These are phyloP conservation scores for Dexiosoma caninum DNA, from an alignment of 2,888 invertebrate genomes.

Conservation along the genomic window DNA sequence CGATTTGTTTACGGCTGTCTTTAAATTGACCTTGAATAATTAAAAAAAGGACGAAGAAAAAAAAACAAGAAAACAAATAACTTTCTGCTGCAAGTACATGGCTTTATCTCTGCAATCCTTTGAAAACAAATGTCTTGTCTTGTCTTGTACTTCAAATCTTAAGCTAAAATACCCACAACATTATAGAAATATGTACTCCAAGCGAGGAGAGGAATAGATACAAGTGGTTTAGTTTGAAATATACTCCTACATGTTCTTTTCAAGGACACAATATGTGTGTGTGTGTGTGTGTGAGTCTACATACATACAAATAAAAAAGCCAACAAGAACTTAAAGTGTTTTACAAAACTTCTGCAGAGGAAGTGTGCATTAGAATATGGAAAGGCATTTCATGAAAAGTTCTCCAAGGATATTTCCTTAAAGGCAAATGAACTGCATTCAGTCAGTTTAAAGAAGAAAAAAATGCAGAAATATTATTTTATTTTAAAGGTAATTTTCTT, in stretches of 20 bases:
- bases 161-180: constrained; percentile 9
- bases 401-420: no score
- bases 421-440: no score
- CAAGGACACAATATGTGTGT: background rate
- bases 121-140: constrained; percentile 36
- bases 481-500: no score
- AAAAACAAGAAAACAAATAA: background rate
- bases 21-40: constrained; percentile 33
- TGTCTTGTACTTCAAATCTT: constrained; percentile 26
- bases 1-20: constrained; percentile 6
- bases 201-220: background rate
- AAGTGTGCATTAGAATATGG: no score
- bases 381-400: no score
- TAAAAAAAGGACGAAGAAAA: no score
- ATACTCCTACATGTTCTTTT: constrained; percentile 12
- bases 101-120: background rate
- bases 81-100: background rate
- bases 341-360: no score
- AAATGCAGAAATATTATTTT: no score
- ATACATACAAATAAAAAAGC: no score
- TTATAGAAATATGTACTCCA: background rate
- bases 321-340: no score
- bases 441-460: no score
- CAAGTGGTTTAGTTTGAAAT: background rate
- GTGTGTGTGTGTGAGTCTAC: no score